Base-by-base conservation (phyloP, 2,888 invertebrate species). In the Therioaphis trifolii region DNA sequence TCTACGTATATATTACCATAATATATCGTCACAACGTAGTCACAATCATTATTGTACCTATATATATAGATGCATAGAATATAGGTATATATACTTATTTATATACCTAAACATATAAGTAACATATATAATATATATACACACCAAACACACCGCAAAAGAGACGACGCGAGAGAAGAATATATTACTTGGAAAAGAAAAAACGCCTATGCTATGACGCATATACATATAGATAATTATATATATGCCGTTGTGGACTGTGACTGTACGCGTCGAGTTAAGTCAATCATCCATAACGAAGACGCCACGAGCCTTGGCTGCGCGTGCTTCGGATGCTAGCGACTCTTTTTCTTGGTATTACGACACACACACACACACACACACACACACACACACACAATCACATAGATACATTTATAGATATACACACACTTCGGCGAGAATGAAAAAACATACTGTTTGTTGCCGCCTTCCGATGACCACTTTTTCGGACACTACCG, bases 221-320 rank as follows among this genome's bases (percentile, higher is more conserved):
- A n/a, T n/a, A n/a, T n/a, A n/a, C n/a, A n/a, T n/a, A n/a, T n/a
- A n/a, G n/a, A n/a, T n/a, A 35, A 35, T 5, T 35, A 35, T 35
- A 7, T 35, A 72, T n/a, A 72, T 5, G 12, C 46, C 15, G 63
- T 27, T 5, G 49, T 49, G 11, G 66, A 66, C 49, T 49, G 21
- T 49, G 46, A 52, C 66, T 24, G 74, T 77, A 66, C 77, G 49
- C 78, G 78, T 82, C 61, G 35, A 74, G 72, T 79, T 69, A 71
- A 80, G 80, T 40, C 82, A 29, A 82, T 74, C 61, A 46, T 72
- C 82, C 82, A n/a, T 71, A 63, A 82, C 82, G 72, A 52, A 82
- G 71, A 72, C 72, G 82, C 82, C 82, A 82, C 82, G 82, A 82
- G 82, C 82, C 72, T 63, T 7, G 21, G 55, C 40, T 69, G 55